A percentile compares a stretch with the other conserved stretches of the same genome.
These are phyloP conservation scores for Daubentonia madagascariensis DNA, from an alignment of 2,113 vertebrate species.

Conservation along the genomic window DNA sequence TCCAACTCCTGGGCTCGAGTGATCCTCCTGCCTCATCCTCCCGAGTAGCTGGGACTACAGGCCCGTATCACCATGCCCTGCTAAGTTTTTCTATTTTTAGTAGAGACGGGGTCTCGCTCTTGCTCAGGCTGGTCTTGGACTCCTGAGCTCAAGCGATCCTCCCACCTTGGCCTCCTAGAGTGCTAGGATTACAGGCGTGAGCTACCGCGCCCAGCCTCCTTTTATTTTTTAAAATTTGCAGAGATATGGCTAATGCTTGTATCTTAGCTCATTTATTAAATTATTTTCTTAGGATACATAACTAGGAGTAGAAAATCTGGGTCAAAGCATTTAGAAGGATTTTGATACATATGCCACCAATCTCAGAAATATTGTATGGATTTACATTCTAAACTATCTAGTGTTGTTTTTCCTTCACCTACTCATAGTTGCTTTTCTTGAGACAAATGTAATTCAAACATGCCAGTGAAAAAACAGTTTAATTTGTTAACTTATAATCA, in stretches of 20 bases:
- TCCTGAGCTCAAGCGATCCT: no score
- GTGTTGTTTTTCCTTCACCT: background rate
- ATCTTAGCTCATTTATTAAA: background rate
- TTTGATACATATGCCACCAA: background rate
- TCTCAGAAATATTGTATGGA: background rate
- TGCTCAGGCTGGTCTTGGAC: no score
- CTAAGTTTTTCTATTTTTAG: no score
- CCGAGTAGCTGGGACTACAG: no score
- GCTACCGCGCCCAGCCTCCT: no score
- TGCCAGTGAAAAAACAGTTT: background rate
- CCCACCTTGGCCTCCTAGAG: no score
- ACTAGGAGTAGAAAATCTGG: background rate
- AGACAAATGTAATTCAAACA: constrained; percentile 5
- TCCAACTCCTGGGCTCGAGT: no score
- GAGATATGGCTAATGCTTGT: no score
- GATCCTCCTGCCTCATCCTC: no score
- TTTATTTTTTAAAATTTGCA: background rate
- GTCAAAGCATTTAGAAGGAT: background rate
- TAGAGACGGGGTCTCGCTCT: no score
- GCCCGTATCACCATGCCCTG: no score
- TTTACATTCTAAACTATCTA: background rate
- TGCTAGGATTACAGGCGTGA: no score
- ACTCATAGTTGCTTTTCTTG: background rate
- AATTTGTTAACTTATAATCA: constrained; percentile 30
- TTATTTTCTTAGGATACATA: background rate